Conservation (phyloP, 2,888 invertebrate species). For the Phaedon cochleariae region DNA sequence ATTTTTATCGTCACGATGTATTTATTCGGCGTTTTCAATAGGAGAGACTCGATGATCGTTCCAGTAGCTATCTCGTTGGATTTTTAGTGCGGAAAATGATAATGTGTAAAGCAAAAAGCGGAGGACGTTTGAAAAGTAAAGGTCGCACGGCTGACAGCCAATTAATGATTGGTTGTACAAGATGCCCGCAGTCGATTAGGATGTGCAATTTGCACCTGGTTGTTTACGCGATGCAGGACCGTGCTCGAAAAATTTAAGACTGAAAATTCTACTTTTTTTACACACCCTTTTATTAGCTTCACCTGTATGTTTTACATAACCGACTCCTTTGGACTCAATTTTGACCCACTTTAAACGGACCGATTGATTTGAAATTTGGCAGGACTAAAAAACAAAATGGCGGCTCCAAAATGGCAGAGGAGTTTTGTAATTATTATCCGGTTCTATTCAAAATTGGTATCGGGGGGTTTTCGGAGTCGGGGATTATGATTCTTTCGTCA, state of each 20-base stretch:
- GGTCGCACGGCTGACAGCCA: conserved; percentile 16
- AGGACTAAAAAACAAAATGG: no score
- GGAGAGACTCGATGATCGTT: not conserved
- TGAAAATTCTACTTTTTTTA: no score
- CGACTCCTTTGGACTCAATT: no score
- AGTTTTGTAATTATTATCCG: no score
- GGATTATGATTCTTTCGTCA: no score
- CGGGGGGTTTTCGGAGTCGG: no score
- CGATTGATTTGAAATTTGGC: no score
- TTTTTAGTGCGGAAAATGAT: conserved; percentile 19
- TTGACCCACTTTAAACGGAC: no score
- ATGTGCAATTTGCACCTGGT: conserved; percentile 25
- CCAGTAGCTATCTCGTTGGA: not conserved
- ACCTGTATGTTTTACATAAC: no score
- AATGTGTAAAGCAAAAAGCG: conserved; percentile 16
- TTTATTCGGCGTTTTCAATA: not conserved
- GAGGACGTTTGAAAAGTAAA: conserved; percentile 24
- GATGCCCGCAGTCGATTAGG: conserved; percentile 19
- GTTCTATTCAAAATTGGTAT: no score
- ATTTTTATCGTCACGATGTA: not conserved
- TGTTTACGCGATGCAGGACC: conserved; percentile 13
- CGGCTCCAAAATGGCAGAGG: no score
- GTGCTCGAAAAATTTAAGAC: not conserved
- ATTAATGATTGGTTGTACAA: conserved; percentile 21
- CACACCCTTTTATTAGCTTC: no score